Conservation (phyloP, 2,797 vertebrate genomes). For the Salmo trutta region DNA sequence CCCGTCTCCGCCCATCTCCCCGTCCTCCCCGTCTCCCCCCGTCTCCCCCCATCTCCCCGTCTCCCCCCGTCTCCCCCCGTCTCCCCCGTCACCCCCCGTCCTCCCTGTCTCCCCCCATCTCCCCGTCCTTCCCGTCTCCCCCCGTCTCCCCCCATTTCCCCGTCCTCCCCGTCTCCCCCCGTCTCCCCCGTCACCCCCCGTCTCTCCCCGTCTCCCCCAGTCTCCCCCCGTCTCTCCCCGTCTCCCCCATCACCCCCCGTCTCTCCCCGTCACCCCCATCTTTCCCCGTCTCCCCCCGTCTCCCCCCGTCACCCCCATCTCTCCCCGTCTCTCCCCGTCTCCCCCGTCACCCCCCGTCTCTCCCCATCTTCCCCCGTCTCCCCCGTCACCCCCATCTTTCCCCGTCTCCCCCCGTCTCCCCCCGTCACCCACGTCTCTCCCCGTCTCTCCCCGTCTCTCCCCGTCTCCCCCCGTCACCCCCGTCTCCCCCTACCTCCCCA, state of each 20-base stretch:
- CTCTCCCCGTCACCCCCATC: too few species aligned
- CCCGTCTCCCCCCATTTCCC: too few species aligned
- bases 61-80: not conserved
- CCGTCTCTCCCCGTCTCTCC: not conserved
- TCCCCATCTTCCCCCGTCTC: too few species aligned
- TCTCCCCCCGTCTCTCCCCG: not conserved
- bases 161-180: not conserved
- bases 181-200: not conserved
- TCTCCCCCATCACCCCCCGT: not conserved
- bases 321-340: too few species aligned
- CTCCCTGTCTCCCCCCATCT: too few species aligned
- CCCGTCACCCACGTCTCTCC: not conserved
- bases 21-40: not conserved
- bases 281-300: not conserved
- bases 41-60: not conserved
- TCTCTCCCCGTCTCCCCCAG: rapidly evolving
- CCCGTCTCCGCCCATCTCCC: too few species aligned
- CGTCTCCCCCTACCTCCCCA: slow-evolving; percentile 13
- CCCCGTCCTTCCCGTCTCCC: too few species aligned
- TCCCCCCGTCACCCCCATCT: too few species aligned
- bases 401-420: not conserved
- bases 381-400: too few species aligned
- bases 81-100: too few species aligned
- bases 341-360: too few species aligned
- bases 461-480: not conserved